Percentiles rank a stretch among this genome's conserved stretches.
Conservation (phyloP, 30 jellyfish, hydroid and myxozoan species). For the Aurelia aurita complex sp. Pacific region DNA sequence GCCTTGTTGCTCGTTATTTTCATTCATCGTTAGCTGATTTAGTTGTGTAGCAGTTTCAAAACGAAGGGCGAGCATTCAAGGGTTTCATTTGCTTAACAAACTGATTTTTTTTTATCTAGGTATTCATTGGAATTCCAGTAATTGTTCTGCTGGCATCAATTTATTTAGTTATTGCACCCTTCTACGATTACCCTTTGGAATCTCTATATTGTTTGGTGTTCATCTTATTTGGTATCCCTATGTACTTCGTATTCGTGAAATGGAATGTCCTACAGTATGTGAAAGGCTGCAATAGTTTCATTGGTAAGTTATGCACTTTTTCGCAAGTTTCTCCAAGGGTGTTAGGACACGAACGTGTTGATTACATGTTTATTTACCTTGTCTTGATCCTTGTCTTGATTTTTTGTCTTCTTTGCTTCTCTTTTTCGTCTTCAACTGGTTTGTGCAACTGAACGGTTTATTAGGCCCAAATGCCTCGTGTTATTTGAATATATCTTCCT, state of each 20-base stretch:
- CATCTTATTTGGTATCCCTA: constrained; percentile 87
- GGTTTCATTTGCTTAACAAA: neutral
- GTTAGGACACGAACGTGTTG: no score
- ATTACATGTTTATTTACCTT: no score
- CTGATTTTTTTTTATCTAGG: constrained; percentile 59
- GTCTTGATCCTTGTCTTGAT: no score
- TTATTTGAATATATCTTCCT: no score
- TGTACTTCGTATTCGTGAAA: constrained; percentile 85
- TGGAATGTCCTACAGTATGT: constrained; percentile 62
- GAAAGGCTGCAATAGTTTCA: constrained; percentile 23
- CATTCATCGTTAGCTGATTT: no score
- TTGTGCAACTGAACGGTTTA: no score
- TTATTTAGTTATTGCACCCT: constrained; percentile 96
- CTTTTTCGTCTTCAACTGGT: no score
- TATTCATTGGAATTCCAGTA: constrained; percentile 92
- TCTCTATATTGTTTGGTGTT: constrained; percentile 84
- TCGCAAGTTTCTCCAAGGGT: neutral
- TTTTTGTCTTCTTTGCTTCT: no score
- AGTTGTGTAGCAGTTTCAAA: no score
- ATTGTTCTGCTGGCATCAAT: constrained; percentile 88
- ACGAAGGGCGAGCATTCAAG: no score
- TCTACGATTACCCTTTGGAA: constrained; percentile 87
- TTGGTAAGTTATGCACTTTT: constrained; percentile 61
- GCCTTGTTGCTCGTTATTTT: no score
- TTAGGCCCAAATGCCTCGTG: no score